Base-by-base conservation (phyloP, 2,797 vertebrate species). In the Spinus olivaceus region DNA sequence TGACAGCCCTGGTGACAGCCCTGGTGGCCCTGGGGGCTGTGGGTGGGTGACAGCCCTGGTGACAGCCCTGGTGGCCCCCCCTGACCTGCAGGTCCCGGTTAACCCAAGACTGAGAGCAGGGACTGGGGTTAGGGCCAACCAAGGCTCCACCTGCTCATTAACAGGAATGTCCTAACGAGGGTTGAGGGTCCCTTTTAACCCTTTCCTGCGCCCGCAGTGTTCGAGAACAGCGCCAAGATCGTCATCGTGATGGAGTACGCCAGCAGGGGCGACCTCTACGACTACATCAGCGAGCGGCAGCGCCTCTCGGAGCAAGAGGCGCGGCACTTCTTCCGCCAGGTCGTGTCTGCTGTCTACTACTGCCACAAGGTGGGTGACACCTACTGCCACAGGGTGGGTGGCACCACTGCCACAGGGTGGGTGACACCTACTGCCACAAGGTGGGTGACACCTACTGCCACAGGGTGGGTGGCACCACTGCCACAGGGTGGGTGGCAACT, bases 201-300 rank as follows among this genome's bases (percentile, higher is more conserved):
- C 41, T 25, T 37, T 3, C 14, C 46, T 4, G 0, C 27, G 14
- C 13, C 66, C 2, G n/a, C 96, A 99, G 99, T 99, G 90, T 99
- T 99, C 78, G 99, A 99, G 96, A 99, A 99, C 97, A 99, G 98
- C 97, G 99, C 98, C 97, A 99, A 99, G 97, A 99, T 99, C 0
- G 99, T 99, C 93, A 99, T 99, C 1, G 98, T 99, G 96, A 99
- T 99, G 99, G 99, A 99, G 64, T 99, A 99, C 0, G 99, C 99
- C 95, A 99, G 98, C 97, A 97, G 95, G 22, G 99, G 99, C 0
- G 99, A 99, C 91, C 98, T 99, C 60, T 99, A 99, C 2, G 99
- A 99, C 84, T 98, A 99, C 97, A 98, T 99, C 97, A 98, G 98
- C 9, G 99, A 99, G 94, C 97, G 98, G 86, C 98, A 98, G 95